These are phyloP conservation scores for Venustaconcha ellipsiformis DNA, from an alignment of 1,140 invertebrate species.

Conservation along the genomic window DNA sequence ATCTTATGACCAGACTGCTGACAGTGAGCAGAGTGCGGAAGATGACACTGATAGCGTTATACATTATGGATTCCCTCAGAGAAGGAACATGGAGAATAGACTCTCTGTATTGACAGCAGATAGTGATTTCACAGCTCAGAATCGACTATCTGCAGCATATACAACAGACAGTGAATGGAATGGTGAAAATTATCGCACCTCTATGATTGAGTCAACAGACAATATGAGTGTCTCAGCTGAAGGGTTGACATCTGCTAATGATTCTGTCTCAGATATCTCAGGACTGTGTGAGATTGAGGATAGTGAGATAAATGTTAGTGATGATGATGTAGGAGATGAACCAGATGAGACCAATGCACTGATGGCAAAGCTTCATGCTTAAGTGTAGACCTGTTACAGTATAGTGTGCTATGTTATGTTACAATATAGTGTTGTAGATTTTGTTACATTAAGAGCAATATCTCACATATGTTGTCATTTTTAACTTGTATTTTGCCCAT, in stretches of 20 bases:
- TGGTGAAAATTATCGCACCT: conserved; percentile 41
- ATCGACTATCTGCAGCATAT: conserved; percentile 42
- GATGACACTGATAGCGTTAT: conserved; percentile 74
- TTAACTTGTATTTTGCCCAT: neutral
- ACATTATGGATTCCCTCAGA: conserved; percentile 76
- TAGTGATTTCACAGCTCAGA: conserved; percentile 45
- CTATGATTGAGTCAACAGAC: conserved; percentile 72
- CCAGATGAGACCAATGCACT: conserved; percentile 17
- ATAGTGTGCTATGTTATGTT: no score
- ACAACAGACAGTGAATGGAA: conserved; percentile 52
- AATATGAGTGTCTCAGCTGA: conserved; percentile 80
- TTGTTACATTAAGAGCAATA: conserved; percentile 6
- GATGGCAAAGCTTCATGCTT: conserved; percentile 17
- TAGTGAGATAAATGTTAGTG: conserved; percentile 64
- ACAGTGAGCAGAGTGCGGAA: conserved; percentile 40
- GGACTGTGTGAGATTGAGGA: conserved; percentile 91
- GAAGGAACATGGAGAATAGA: conserved; percentile 38
- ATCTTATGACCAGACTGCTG: conserved; percentile 39
- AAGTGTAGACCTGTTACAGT: conserved; percentile 25
- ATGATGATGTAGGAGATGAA: conserved; percentile 48
- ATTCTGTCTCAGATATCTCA: conserved; percentile 82
- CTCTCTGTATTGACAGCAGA: conserved; percentile 41
- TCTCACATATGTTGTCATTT: neutral
- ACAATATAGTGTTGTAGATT: neutral
- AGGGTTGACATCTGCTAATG: conserved; percentile 76